Evolutionary conservation across 2,888 invertebrate genomes (phyloP).

Genomic region (Mesoligia furuncula): DNA sequence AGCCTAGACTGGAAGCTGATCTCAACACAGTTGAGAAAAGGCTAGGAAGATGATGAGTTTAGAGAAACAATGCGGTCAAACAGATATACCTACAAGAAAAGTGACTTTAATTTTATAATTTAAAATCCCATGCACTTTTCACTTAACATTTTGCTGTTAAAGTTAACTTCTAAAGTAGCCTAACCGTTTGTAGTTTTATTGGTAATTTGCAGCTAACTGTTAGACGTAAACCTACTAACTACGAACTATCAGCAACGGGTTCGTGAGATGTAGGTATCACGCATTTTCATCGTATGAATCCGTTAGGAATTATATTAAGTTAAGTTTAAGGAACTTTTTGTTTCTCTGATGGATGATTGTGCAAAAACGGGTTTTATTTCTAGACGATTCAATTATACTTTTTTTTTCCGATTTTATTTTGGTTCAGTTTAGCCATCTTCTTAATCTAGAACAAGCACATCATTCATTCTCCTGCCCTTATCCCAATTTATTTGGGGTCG

Average conservation of each 20-base stretch:
- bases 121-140: constrained; percentile 36
- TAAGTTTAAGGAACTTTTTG: background rate
- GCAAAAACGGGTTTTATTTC: background rate
- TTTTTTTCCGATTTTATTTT: background rate
- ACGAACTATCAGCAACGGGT: background rate
- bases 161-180: background rate
- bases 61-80: background rate
- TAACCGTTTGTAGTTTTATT: constrained; percentile 15
- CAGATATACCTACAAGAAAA: background rate
- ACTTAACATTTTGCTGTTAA: constrained; percentile 3
- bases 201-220: constrained; percentile 2
- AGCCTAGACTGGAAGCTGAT: background rate
- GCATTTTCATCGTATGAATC: background rate
- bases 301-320: background rate
- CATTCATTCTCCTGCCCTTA: too few relatives aligned
- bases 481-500: too few relatives aligned
- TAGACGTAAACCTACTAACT: constrained; percentile 20
- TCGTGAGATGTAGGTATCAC: background rate
- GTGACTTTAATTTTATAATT: background rate
- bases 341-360: background rate
- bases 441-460: background rate
- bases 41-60: background rate
- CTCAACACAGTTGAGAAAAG: background rate
- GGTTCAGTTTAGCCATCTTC: background rate
- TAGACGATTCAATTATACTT: background rate